These are phyloP conservation scores for Helicolenus hilgendorfi DNA, from an alignment of 2,797 vertebrate genomes.

Conservation along the genomic window DNA sequence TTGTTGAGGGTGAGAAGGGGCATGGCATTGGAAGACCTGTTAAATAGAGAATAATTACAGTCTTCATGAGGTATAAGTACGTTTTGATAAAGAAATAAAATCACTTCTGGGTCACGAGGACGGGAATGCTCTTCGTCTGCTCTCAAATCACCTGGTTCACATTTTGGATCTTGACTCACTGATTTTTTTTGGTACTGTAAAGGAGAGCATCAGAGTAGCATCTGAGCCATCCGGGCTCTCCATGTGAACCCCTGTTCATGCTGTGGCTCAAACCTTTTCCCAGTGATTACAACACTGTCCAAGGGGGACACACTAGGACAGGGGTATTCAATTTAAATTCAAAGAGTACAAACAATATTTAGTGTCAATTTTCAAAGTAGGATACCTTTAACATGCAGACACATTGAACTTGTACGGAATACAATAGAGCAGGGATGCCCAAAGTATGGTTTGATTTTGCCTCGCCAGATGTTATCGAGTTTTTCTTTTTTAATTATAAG, in stretches of 20 bases:
- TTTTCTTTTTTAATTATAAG: no score
- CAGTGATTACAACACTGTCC: constrained; percentile 21
- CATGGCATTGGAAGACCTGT: neutral
- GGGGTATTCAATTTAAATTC: neutral
- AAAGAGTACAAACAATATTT: neutral
- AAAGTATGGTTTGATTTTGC: no score
- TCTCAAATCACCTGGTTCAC: neutral
- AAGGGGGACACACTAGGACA: neutral
- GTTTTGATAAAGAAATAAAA: constrained; percentile 15
- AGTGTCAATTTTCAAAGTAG: neutral
- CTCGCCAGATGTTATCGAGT: no score
- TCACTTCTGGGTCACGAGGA: neutral
- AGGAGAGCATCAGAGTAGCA: neutral
- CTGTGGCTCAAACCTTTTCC: neutral
- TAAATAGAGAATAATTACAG: neutral
- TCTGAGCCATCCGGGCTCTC: neutral
- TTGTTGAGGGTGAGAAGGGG: neutral
- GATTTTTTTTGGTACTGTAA: neutral
- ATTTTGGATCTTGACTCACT: neutral
- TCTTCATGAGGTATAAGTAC: neutral
- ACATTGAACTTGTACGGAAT: neutral
- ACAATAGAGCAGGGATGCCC: no score
- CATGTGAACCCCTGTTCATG: neutral
- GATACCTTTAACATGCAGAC: neutral
- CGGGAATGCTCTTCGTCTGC: neutral